These are phyloP conservation scores for Osmerus mordax DNA, from an alignment of 2,113 vertebrate genomes.

Conservation along the genomic window DNA sequence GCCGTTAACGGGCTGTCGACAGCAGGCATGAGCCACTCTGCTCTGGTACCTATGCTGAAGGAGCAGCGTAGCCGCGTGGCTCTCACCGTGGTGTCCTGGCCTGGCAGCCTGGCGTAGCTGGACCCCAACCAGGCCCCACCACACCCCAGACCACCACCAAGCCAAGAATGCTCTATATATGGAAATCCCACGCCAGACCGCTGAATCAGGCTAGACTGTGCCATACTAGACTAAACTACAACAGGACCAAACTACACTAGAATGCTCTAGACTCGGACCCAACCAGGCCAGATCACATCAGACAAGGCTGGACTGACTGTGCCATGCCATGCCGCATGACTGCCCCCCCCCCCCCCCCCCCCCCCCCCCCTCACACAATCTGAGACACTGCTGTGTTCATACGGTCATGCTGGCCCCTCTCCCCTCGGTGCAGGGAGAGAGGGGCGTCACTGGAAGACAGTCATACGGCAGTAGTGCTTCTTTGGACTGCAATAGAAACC, in stretches of 20 bases:
- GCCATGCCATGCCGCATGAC: constrained; percentile 60
- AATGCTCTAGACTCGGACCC: not conserved
- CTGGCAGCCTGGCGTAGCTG: constrained; percentile 84
- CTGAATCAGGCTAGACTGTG: constrained; percentile 41
- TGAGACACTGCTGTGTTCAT: constrained; percentile 62
- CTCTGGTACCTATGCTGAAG: constrained; percentile 95
- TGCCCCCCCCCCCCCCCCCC: constrained; percentile 21
- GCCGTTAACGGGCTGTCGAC: constrained; percentile 94
- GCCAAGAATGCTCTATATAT: not conserved
- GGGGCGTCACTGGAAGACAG: constrained; percentile 48
- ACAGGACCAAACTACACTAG: constrained; percentile 61
- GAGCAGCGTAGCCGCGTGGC: constrained; percentile 95
- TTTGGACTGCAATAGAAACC: constrained; percentile 54
- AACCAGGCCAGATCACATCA: constrained; percentile 33
- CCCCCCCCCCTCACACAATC: not conserved
- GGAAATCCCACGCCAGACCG: not conserved
- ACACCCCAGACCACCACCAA: not conserved
- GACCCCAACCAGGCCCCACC: constrained; percentile 16
- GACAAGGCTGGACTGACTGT: constrained; percentile 48
- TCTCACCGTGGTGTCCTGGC: constrained; percentile 96
- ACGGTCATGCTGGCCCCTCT: constrained; percentile 57
- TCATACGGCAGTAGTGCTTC: constrained; percentile 50
- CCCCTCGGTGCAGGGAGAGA: constrained; percentile 40
- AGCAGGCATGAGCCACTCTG: constrained; percentile 96
- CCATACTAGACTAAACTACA: constrained; percentile 53